phyloP scores from a whole-genome alignment of 92 coral and sea anemone species.

The Phenganax marumi region DNA sequence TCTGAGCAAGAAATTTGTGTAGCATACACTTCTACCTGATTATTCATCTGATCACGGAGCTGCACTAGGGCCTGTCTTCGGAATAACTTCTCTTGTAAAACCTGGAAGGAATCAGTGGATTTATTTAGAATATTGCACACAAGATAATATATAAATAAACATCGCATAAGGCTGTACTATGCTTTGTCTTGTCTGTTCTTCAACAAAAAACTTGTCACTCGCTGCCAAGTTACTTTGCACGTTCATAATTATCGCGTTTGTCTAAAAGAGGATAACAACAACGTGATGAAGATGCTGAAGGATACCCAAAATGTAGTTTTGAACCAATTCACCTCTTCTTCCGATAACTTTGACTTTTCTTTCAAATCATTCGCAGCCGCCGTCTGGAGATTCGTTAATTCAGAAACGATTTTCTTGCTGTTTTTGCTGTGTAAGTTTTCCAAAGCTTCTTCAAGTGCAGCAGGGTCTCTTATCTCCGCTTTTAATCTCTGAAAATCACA shows the following conservation, averaged over 20 bases:
- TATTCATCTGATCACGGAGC: constrained; percentile 69
- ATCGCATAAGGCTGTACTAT: constrained; percentile 51
- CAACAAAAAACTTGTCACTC: constrained; percentile 73
- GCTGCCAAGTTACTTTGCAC: constrained; percentile 82
- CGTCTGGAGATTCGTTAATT: constrained; percentile 75
- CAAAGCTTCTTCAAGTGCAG: constrained; percentile 75
- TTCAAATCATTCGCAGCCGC: constrained; percentile 71
- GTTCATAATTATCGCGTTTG: constrained; percentile 78
- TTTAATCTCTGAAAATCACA: constrained; percentile 64
- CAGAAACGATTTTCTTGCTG: constrained; percentile 81
- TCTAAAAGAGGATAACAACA: constrained; percentile 39
- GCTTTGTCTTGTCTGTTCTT: constrained; percentile 82
- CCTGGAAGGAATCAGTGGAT: constrained; percentile 38
- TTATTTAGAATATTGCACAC: neutral
- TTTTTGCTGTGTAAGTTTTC: constrained; percentile 77
- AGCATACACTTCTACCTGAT: constrained; percentile 55
- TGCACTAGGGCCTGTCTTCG: constrained; percentile 81
- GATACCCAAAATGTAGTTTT: neutral
- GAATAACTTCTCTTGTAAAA: constrained; percentile 84
- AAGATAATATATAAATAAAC: neutral
- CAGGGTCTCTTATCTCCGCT: constrained; percentile 62
- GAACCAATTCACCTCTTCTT: constrained; percentile 71
- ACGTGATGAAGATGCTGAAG: neutral
- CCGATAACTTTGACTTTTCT: constrained; percentile 70
- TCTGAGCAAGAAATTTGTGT: too few relatives aligned